These are phyloP conservation scores for Scopus umbretta DNA, from an alignment of 2,113 vertebrate genomes.

Conservation along the genomic window DNA sequence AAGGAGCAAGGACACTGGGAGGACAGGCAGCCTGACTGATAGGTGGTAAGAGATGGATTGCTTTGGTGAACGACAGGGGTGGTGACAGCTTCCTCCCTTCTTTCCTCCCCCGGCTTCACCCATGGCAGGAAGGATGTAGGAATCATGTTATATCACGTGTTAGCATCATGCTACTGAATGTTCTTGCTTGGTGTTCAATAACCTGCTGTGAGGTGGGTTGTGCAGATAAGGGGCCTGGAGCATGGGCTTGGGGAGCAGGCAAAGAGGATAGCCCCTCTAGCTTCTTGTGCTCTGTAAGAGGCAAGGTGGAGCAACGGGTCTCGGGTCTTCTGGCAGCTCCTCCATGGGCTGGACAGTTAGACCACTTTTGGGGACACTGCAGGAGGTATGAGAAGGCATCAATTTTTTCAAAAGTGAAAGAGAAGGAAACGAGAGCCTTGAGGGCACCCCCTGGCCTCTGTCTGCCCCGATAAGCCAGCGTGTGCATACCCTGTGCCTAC, in stretches of 20 bases:
- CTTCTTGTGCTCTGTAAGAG: not conserved
- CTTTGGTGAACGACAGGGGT: not conserved
- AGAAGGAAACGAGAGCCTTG: not conserved
- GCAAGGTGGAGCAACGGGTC: not conserved
- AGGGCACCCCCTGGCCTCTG: not conserved
- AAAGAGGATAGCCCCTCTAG: not conserved
- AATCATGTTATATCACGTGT: accelerated
- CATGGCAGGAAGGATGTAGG: not conserved
- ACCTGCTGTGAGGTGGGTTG: not conserved
- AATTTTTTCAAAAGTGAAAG: not conserved
- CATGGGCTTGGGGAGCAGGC: not conserved
- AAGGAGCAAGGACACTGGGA: not conserved
- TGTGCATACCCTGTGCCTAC: not conserved
- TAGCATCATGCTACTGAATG: not conserved
- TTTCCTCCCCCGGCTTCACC: not conserved
- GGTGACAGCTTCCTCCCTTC: not conserved
- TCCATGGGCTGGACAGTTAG: not conserved
- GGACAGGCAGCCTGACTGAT: not conserved
- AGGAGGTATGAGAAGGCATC: not conserved
- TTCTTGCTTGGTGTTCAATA: not conserved
- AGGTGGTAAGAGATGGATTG: not conserved
- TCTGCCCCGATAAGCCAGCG: not conserved
- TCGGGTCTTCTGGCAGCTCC: not conserved
- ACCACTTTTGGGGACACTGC: not conserved
- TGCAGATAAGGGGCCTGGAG: not conserved